These are phyloP conservation scores for Mormyrus lacerda DNA, from an alignment of 2,113 vertebrate genomes.

Conservation along the genomic window DNA sequence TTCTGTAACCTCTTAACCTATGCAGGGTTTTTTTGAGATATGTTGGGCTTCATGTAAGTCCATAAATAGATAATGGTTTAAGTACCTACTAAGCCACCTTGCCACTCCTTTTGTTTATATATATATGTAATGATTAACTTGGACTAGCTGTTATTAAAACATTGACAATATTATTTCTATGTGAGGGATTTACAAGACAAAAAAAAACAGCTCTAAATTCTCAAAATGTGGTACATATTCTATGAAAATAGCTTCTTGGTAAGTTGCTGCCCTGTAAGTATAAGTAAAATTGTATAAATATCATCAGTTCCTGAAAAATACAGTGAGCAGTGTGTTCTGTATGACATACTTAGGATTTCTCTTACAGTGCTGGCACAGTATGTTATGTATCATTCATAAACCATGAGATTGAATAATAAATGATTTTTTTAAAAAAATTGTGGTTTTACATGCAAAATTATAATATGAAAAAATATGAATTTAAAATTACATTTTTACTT, in stretches of 20 bases:
- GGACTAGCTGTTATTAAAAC: neutral
- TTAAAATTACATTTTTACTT: neutral
- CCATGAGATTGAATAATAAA: neutral
- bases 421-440: neutral
- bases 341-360: neutral
- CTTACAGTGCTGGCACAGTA: neutral
- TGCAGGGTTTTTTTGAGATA: neutral
- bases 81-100: neutral
- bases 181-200: neutral
- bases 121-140: neutral
- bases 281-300: neutral
- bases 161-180: neutral
- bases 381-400: neutral
- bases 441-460: neutral
- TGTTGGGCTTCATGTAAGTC: neutral
- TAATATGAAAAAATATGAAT: neutral
- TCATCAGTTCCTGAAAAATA: neutral
- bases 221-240: neutral
- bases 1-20: neutral
- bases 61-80: neutral
- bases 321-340: neutral
- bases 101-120: neutral
- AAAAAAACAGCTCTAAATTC: neutral
- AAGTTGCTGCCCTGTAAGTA: neutral
- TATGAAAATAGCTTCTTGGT: neutral